Evolutionary conservation across 1,140 invertebrate species (phyloP), one percentile per base, ranked within the genome.

Genomic region (Hormaphis cornu): DNA sequence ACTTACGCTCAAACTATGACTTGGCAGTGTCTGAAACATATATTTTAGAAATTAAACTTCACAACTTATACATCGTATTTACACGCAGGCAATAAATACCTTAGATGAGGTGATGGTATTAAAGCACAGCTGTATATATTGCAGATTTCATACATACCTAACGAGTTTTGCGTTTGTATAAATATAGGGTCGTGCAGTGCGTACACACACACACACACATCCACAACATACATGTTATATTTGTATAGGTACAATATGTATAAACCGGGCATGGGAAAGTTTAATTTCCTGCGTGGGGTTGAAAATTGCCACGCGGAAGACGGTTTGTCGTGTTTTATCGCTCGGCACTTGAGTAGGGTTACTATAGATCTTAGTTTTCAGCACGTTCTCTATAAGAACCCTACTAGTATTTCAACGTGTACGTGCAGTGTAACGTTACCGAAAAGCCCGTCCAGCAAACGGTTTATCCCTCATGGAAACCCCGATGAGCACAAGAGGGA

Each of bases 221-320:
- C 33, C 30, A 35, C 12, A 12, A 9, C 9, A 42, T 12, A 2
- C 5, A 42, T 42, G 5, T 2, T 30, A 56, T 18, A 33, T 24
- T n/a, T 18, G 14, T 22, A 35, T n/a, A 37, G 1, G 20, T 35
- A 18, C 37, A 14, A 42, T 42, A 42, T 42, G n/a, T 42, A 12
- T 42, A 42, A 3, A 42, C 6, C 5, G 16, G n/a, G n/a, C n/a
- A n/a, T 20, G 28, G 28, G 61, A 37, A 22, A 22, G 44, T 66
- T 66, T 66, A 66, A 66, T 66, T 66, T 66, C 61, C 61, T 66
- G 61, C 12, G 24, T 16, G 44, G 61, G 61, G 61, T 66, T 28
- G 30, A 50, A 20, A 35, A 66, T 22, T 30, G 44, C 26, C 24
- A 28, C 18, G 30, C 18, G 26, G 14, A 1, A 8, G 9, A 14